Percentiles rank a stretch among this genome's conserved stretches.
Conservation (phyloP, 2,113 vertebrate species). For the Balaenoptera acutorostrata region DNA sequence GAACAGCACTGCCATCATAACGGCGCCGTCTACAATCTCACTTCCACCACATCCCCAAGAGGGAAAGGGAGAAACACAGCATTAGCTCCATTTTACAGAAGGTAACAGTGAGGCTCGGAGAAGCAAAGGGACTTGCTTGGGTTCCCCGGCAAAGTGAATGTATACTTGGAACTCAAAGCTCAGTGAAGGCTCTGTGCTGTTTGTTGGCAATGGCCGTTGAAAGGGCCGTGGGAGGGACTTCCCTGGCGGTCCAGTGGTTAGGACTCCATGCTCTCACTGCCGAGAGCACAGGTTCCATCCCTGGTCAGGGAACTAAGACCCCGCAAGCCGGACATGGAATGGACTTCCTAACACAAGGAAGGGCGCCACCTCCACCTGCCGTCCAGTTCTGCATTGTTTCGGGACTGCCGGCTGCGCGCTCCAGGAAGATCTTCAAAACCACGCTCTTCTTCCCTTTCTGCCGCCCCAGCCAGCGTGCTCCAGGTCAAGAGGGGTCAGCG, state of each 20-base stretch:
- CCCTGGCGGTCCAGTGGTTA: too few species aligned
- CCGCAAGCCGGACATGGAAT: too few species aligned
- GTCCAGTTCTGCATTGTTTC: neutral
- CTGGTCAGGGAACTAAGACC: too few species aligned
- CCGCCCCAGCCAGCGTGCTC: neutral
- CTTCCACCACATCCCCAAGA: neutral
- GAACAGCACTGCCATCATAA: neutral
- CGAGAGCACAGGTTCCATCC: too few species aligned
- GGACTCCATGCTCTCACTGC: too few species aligned
- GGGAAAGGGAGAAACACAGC: neutral
- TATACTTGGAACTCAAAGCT: neutral
- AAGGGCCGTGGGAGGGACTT: neutral
- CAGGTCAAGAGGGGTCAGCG: neutral
- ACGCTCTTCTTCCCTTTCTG: neutral
- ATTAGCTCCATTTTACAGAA: neutral
- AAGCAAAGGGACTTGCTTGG: neutral
- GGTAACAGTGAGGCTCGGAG: neutral
- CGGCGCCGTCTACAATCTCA: neutral
- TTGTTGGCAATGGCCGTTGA: neutral
- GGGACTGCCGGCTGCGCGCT: neutral
- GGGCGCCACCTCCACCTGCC: neutral
- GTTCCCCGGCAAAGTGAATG: neutral
- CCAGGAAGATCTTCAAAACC: neutral
- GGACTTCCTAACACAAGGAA: neutral
- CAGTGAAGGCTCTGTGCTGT: neutral